Evolutionary conservation across 2,797 vertebrate species (phyloP).

Genomic region (Siniperca scherzeri): DNA sequence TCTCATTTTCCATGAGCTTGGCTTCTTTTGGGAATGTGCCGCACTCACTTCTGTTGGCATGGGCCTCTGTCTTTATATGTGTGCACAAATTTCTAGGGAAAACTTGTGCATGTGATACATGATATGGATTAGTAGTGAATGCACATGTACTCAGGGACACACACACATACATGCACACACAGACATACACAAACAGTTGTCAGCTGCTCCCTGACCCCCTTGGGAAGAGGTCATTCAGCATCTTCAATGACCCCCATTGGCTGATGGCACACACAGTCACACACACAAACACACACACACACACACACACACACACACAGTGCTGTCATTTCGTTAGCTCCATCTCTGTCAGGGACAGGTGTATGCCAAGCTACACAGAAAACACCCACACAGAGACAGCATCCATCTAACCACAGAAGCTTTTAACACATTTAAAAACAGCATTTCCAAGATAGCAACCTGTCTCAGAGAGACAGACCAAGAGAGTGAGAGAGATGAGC

Average conservation of each 20-base stretch:
- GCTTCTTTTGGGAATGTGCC: constrained; percentile 79
- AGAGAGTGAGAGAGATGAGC: constrained; percentile 24
- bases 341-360: constrained; percentile 78
- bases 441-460: constrained; percentile 72
- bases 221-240: constrained; percentile 76
- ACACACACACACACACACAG: constrained; percentile 36
- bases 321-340: constrained; percentile 59
- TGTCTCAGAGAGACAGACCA: constrained; percentile 46
- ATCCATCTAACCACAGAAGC: constrained; percentile 72
- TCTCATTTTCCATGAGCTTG: constrained; percentile 73
- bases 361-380: constrained; percentile 69
- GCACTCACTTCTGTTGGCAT: constrained; percentile 58
- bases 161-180: constrained; percentile 27
- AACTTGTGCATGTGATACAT: constrained; percentile 74
- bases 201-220: constrained; percentile 75
- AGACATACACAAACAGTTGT: constrained; percentile 56
- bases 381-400: constrained; percentile 56
- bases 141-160: constrained; percentile 28
- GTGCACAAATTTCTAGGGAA: constrained; percentile 64
- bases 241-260: constrained; percentile 66
- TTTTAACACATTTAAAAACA: constrained; percentile 82
- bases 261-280: neutral
- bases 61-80: constrained; percentile 56
- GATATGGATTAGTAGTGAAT: constrained; percentile 70
- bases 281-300: constrained; percentile 23